Evolutionary conservation across 2,113 vertebrate species (phyloP).

Genomic region (Phyllostomus hastatus): DNA sequence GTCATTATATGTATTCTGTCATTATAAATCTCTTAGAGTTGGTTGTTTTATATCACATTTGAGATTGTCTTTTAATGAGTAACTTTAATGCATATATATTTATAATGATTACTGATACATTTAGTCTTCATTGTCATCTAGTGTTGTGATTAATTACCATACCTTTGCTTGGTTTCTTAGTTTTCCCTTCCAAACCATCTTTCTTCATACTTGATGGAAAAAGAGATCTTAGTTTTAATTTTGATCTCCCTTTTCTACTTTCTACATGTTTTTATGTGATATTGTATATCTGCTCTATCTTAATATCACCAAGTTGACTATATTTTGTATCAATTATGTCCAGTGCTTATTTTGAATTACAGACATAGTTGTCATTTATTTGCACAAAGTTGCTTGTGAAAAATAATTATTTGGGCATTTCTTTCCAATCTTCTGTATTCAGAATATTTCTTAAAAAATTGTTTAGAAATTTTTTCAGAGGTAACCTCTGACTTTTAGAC

Average conservation of each 20-base stretch:
- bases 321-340: background rate
- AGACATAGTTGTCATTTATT: background rate
- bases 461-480: background rate
- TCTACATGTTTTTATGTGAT: background rate
- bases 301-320: background rate
- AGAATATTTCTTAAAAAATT: background rate
- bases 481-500: background rate
- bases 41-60: background rate
- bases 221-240: background rate
- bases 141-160: background rate
- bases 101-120: background rate
- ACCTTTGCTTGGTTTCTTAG: background rate
- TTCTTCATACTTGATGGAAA: background rate
- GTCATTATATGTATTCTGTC: background rate
- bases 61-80: background rate
- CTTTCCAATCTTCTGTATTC: background rate
- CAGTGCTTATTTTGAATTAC: background rate
- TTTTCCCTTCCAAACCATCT: background rate
- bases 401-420: background rate
- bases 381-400: background rate
- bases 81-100: background rate
- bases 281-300: background rate
- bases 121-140: background rate
- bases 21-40: background rate
- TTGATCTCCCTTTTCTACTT: background rate